phyloP scores from a whole-genome alignment of 2,113 vertebrate species.

The Pedionomus torquatus region DNA sequence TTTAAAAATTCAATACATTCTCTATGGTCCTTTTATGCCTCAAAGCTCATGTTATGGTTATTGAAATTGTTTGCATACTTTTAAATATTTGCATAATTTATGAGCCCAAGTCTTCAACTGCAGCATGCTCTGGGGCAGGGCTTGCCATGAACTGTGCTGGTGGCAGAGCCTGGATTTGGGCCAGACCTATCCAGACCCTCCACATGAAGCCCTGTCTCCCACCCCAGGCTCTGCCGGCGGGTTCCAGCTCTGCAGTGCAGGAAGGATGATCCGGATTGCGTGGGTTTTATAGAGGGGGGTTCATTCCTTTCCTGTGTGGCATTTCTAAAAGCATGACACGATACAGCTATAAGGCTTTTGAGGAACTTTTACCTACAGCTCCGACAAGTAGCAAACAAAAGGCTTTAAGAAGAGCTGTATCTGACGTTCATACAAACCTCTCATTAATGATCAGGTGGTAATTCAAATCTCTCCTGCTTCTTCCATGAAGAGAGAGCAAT shows the following conservation, averaged over 20 bases:
- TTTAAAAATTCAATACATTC: not conserved
- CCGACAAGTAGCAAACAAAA: not conserved
- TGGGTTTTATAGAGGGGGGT: rapidly evolving
- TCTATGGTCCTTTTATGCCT: not conserved
- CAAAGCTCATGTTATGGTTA: not conserved
- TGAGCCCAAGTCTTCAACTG: not conserved
- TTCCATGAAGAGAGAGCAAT: not conserved
- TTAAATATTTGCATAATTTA: not conserved
- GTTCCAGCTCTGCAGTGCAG: rapidly evolving
- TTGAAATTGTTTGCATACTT: not conserved
- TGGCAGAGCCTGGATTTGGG: not conserved
- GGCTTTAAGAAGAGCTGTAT: not conserved
- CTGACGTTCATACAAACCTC: not conserved
- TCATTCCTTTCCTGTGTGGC: not conserved
- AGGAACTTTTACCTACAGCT: not conserved
- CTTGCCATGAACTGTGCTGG: rapidly evolving
- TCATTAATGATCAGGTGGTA: not conserved
- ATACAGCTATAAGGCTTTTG: not conserved
- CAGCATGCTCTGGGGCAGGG: not conserved
- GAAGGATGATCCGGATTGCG: rapidly evolving
- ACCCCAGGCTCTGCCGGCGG: rapidly evolving
- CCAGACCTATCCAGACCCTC: not conserved
- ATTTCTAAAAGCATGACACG: not conserved
- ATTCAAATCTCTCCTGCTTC: not conserved
- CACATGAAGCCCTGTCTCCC: rapidly evolving